These are phyloP conservation scores for Rhinogobio ventralis DNA, from an alignment of 2,797 vertebrate genomes.

Conservation along the genomic window DNA sequence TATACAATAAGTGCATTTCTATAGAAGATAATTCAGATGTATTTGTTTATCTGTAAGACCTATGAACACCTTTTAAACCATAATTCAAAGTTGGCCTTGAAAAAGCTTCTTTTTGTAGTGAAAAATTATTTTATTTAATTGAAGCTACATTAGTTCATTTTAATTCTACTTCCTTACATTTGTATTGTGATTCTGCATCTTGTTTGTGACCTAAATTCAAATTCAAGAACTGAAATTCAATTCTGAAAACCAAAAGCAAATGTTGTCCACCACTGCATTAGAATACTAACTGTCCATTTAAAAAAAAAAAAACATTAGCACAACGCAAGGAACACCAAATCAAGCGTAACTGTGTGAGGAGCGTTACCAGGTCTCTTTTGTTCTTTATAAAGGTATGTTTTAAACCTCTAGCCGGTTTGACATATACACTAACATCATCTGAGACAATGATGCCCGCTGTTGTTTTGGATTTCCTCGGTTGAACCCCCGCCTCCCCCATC, in stretches of 20 bases:
- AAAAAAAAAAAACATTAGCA: background rate
- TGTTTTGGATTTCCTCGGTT: conserved; percentile 59
- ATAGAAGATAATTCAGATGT: background rate
- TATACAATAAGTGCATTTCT: background rate
- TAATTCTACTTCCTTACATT: background rate
- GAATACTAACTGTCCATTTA: background rate
- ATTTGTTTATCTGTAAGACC: background rate
- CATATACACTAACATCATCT: conserved; percentile 30
- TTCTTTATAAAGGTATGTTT: conserved; percentile 1
- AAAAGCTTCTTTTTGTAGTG: background rate
- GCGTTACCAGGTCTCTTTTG: background rate
- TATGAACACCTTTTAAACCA: background rate
- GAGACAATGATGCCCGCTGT: conserved; percentile 44
- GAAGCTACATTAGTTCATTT: background rate
- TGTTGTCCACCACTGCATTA: too few species aligned
- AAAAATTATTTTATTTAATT: background rate
- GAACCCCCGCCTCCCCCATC: conserved; percentile 42
- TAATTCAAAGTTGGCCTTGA: background rate
- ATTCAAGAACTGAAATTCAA: too few species aligned
- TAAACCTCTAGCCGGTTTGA: background rate
- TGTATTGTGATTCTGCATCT: background rate
- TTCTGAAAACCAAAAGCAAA: too few species aligned
- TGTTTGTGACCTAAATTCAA: background rate
- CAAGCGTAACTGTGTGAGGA: background rate
- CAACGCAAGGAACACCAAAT: background rate